Percentiles rank a stretch among this genome's conserved stretches.
Conservation (phyloP, 2,888 invertebrate genomes). For the Protodeltote pygarga region DNA sequence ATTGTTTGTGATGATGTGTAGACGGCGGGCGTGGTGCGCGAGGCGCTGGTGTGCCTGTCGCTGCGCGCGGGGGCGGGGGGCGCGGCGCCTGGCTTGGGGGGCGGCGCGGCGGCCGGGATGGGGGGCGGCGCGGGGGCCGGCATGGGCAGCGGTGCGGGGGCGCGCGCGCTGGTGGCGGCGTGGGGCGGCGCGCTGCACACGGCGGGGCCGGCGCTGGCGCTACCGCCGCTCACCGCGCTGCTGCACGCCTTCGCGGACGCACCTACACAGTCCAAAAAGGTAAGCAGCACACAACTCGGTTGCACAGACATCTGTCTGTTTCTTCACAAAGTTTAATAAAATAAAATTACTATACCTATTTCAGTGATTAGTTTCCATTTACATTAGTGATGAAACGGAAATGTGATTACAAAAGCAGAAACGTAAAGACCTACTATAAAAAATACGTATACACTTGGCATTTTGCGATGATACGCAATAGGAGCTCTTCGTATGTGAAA, state of each 20-base stretch:
- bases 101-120: slow-evolving; percentile 42
- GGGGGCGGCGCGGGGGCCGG: slow-evolving; percentile 58
- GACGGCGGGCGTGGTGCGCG: slow-evolving; percentile 87
- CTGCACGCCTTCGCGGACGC: slow-evolving; percentile 76
- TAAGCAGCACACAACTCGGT: slow-evolving; percentile 28
- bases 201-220: slow-evolving; percentile 63
- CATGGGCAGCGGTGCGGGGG: slow-evolving; percentile 72
- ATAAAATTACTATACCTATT: no score
- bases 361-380: no score
- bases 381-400: no score
- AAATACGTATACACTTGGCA: no score
- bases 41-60: slow-evolving; percentile 77
- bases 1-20: slow-evolving; percentile 59
- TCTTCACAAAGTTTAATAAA: no score
- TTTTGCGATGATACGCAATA: no score
- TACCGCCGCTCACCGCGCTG: slow-evolving; percentile 77
- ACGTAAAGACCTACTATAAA: no score
- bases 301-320: no score
- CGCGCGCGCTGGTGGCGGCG: slow-evolving; percentile 68
- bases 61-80: slow-evolving; percentile 54
- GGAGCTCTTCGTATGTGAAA: no score
- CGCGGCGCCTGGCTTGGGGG: slow-evolving; percentile 53
- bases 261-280: slow-evolving; percentile 76
- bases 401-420: no score
- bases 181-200: slow-evolving; percentile 66